Evolutionary conservation across 2,113 vertebrate species (phyloP).

Genomic region (Hiodon alosoides): DNA sequence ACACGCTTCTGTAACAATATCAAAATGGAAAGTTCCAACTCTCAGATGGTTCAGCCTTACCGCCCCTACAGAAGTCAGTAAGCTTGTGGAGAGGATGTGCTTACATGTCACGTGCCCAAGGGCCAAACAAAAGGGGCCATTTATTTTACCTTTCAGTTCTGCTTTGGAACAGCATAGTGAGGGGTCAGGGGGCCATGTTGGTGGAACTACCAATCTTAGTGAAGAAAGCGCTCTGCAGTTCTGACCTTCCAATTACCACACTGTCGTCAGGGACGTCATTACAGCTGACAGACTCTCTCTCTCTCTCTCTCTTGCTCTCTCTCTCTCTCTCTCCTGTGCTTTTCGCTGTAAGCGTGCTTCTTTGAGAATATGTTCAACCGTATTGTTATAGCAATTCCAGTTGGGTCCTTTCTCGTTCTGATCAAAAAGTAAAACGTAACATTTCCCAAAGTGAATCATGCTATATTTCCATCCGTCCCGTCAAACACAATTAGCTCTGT

Average conservation of each 20-base stretch:
- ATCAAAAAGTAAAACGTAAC: conserved; percentile 21
- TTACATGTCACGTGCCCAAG: not conserved
- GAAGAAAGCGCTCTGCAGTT: conserved; percentile 5
- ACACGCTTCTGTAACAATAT: no score
- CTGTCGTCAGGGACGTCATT: conserved; percentile 19
- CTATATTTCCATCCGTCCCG: conserved; percentile 8
- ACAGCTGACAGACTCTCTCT: conserved; percentile 15
- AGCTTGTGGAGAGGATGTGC: not conserved
- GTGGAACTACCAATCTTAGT: conserved; percentile 13
- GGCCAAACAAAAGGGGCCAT: conserved; percentile 12
- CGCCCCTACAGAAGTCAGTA: not conserved
- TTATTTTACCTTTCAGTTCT: conserved; percentile 22
- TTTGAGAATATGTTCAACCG: conserved; percentile 13
- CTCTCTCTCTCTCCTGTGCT: not conserved
- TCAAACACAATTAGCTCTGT: conserved; percentile 17
- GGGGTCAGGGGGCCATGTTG: conserved; percentile 18
- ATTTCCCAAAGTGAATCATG: conserved; percentile 12
- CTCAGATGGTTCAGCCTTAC: no score
- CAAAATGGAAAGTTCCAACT: no score
- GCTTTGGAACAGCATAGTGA: conserved; percentile 19
- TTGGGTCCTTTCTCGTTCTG: conserved; percentile 11
- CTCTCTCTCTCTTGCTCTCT: not conserved
- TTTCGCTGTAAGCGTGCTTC: not conserved
- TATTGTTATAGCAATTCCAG: conserved; percentile 21
- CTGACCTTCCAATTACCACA: conserved; percentile 26